A percentile compares a stretch with the other conserved stretches of the same genome.
phyloP scores from a whole-genome alignment of 1,140 invertebrate genomes.

The Melipona quadrifasciata region DNA sequence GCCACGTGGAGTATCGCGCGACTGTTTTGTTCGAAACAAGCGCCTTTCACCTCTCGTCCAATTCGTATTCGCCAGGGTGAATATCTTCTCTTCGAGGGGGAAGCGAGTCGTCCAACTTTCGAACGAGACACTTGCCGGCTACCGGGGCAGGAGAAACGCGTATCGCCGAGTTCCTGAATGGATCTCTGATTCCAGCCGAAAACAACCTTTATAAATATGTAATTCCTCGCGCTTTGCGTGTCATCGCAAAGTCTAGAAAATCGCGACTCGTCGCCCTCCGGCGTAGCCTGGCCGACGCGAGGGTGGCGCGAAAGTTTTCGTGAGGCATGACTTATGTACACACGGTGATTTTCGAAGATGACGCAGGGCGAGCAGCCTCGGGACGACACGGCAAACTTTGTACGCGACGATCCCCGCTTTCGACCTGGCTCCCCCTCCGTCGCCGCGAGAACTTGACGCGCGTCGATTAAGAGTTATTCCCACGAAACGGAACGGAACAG shows the following conservation, averaged over 20 bases:
- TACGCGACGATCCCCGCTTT: background rate
- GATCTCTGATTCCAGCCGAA: constrained; percentile 40
- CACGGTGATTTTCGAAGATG: constrained; percentile 47
- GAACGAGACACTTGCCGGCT: background rate
- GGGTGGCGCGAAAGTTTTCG: constrained; percentile 46
- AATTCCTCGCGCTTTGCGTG: constrained; percentile 37
- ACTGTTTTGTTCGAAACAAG: background rate
- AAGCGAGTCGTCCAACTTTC: constrained; percentile 20
- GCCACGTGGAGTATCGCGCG: background rate
- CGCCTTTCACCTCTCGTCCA: background rate
- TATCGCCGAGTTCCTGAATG: constrained; percentile 36
- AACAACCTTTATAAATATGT: constrained; percentile 49
- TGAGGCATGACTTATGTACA: constrained; percentile 57
- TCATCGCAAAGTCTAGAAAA: background rate
- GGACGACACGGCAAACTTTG: constrained; percentile 31
- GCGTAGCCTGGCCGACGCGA: background rate
- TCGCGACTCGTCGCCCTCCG: constrained; percentile 4
- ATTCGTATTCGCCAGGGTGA: constrained; percentile 16
- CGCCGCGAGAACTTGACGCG: background rate
- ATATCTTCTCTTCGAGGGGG: background rate
- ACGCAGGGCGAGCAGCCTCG: background rate
- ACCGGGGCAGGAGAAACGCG: constrained; percentile 27
- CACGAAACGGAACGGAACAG: too few relatives aligned
- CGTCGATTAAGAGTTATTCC: constrained; percentile 24
- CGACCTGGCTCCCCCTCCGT: background rate